These are phyloP conservation scores for Myiotriccus ornatus DNA, from an alignment of 2,797 vertebrate genomes.

Conservation along the genomic window DNA sequence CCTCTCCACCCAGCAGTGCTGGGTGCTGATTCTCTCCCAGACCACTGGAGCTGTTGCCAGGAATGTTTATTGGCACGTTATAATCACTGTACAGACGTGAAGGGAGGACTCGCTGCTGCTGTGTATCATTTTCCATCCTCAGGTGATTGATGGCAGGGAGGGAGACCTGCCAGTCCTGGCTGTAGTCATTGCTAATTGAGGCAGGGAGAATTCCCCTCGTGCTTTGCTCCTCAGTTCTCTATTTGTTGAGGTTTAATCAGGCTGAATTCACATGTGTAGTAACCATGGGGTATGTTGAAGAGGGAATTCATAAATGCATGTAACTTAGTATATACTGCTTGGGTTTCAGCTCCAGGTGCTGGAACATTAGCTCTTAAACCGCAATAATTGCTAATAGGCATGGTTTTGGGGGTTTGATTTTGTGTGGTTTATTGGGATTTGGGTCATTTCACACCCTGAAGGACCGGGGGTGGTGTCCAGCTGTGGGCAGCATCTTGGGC, in stretches of 20 bases:
- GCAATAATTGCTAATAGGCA: rapidly evolving
- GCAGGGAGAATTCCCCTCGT: rapidly evolving
- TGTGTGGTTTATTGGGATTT: rapidly evolving
- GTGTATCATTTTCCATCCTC: rapidly evolving
- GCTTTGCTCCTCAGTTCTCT: rapidly evolving
- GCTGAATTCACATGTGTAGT: rapidly evolving
- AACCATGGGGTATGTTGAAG: rapidly evolving
- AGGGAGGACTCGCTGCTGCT: background rate
- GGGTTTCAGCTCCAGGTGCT: background rate
- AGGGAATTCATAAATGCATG: rapidly evolving
- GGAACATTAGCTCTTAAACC: rapidly evolving
- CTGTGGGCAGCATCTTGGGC: too few species aligned
- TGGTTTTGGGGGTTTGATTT: background rate
- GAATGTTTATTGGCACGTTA: rapidly evolving
- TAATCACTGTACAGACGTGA: rapidly evolving
- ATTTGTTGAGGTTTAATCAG: background rate
- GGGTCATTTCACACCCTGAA: background rate
- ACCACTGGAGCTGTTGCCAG: rapidly evolving
- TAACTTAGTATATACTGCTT: rapidly evolving
- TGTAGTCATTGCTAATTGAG: rapidly evolving
- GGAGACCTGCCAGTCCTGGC: background rate
- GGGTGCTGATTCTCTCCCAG: rapidly evolving
- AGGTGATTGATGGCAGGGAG: rapidly evolving
- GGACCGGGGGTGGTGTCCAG: background rate
- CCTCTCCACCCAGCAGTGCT: background rate